Evolutionary conservation across 2,797 vertebrate genomes (phyloP).

Genomic region (Enteromius argenteus): DNA sequence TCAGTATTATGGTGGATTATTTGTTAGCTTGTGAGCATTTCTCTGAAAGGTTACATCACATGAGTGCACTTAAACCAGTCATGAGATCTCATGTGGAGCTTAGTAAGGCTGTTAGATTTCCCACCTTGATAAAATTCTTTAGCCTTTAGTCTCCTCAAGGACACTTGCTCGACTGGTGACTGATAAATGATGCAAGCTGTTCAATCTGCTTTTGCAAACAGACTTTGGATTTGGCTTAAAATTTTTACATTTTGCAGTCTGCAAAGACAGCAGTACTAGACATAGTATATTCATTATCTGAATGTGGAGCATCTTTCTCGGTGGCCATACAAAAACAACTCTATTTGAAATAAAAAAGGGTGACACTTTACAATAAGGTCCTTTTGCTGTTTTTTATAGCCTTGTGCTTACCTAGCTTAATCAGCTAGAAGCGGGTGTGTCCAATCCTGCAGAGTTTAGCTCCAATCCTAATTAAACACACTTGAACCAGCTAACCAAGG

Average conservation of each 20-base stretch:
- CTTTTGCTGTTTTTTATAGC: background rate
- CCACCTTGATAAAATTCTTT: background rate
- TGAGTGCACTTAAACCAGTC: background rate
- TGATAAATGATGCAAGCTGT: background rate
- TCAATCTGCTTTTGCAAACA: background rate
- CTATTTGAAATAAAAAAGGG: background rate
- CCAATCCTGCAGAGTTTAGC: background rate
- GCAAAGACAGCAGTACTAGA: background rate
- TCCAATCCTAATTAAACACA: background rate
- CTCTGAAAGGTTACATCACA: background rate
- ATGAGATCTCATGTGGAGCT: background rate
- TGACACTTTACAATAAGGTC: too few species aligned
- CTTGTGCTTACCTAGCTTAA: background rate
- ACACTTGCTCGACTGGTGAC: background rate
- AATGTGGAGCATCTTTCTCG: background rate
- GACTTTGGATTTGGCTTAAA: background rate
- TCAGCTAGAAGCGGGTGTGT: background rate
- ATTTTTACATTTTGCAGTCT: background rate
- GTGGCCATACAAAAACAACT: background rate
- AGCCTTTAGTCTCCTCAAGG: conserved; percentile 17
- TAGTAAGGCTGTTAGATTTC: conserved; percentile 4
- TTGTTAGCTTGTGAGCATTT: background rate
- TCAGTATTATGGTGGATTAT: background rate
- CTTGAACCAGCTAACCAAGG: conserved; percentile 3
- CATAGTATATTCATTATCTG: background rate